These are phyloP conservation scores for Slavum lentiscoides DNA, from an alignment of 2,888 invertebrate genomes.

Conservation along the genomic window DNA sequence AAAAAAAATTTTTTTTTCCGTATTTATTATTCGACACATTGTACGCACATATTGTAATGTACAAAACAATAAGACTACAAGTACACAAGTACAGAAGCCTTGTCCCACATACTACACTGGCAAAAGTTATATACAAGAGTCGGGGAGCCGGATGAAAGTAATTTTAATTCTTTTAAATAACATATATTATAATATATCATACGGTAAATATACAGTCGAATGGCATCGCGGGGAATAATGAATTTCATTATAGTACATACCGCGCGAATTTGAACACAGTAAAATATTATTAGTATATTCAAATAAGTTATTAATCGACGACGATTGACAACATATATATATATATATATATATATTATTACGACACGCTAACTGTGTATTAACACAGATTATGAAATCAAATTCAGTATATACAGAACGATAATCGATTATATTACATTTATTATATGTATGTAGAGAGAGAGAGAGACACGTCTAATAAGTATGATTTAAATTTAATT, in stretches of 20 bases:
- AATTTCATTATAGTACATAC: background rate
- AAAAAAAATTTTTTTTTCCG: background rate
- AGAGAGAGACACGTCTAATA: background rate
- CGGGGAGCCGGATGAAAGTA: slow-evolving; percentile 17
- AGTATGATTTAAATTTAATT: too few species aligned
- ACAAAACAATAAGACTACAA: slow-evolving; percentile 17
- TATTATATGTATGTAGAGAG: background rate
- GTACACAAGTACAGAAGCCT: slow-evolving; percentile 14
- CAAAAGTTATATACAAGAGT: slow-evolving; percentile 16
- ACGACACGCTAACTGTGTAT: background rate
- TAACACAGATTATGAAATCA: background rate
- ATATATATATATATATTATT: background rate
- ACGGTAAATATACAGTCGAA: slow-evolving; percentile 24
- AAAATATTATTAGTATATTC: background rate
- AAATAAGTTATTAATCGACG: too few species aligned
- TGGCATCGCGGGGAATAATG: background rate
- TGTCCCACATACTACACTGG: slow-evolving; percentile 28
- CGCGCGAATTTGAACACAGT: slow-evolving; percentile 8
- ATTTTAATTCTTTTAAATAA: slow-evolving; percentile 36
- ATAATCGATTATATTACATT: slow-evolving; percentile 11
- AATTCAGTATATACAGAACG: background rate
- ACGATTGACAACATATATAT: too few species aligned
- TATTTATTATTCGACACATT: slow-evolving; percentile 15
- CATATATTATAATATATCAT: background rate
- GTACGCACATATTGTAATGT: background rate